Conservation (phyloP, 2,797 vertebrate genomes). For the Eospalax fontanierii region DNA sequence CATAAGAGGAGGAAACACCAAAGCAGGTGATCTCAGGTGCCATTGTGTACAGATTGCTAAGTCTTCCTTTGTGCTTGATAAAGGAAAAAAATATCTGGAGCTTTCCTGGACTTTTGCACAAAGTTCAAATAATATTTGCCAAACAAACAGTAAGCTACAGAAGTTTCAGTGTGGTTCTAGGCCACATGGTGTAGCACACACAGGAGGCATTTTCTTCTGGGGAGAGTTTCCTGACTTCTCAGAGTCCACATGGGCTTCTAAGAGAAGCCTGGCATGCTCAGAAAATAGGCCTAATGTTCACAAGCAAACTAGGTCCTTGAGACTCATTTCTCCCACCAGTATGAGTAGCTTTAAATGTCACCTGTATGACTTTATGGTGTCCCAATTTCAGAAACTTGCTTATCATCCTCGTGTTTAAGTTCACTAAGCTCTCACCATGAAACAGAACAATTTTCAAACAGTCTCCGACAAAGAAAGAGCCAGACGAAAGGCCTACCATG, state of each 20-base stretch:
- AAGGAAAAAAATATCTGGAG: not conserved
- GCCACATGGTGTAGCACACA: not conserved
- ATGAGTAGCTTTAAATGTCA: not conserved
- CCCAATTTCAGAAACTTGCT: not conserved
- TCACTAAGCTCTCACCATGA: not conserved
- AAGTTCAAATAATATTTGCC: not conserved
- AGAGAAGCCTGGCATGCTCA: not conserved
- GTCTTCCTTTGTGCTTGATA: not conserved
- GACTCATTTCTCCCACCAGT: constrained; percentile 1
- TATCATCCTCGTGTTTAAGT: not conserved
- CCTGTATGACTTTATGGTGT: not conserved
- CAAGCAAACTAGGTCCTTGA: not conserved
- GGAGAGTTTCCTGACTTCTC: not conserved
- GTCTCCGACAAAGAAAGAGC: not conserved
- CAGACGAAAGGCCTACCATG: not conserved
- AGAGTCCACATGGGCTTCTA: not conserved
- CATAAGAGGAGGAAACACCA: not conserved
- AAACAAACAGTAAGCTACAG: not conserved
- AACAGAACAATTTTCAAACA: not conserved
- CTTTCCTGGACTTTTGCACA: not conserved
- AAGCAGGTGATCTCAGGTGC: not conserved
- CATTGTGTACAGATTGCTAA: not conserved
- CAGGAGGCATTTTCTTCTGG: not conserved
- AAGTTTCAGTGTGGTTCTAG: not conserved
- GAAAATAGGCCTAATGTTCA: not conserved